Evolutionary conservation across 1,140 invertebrate genomes (phyloP).

Genomic region (Probaryconus sp.): DNA sequence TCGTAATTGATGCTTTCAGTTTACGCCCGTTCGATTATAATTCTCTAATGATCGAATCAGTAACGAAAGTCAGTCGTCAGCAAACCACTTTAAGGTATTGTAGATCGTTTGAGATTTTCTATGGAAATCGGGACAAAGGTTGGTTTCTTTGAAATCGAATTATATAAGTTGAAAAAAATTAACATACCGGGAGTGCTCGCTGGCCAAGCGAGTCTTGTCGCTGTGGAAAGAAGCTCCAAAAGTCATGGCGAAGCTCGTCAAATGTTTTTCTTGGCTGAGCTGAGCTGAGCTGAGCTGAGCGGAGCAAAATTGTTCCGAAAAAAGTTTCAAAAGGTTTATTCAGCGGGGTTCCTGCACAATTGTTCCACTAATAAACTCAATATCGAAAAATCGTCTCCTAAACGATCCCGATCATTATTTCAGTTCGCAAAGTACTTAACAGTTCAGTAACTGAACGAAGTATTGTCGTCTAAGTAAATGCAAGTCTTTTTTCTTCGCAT

Average conservation of each 20-base stretch:
- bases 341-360: no score
- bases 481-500: constrained; percentile 47
- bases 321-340: constrained; percentile 6
- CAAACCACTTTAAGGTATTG: constrained; percentile 36
- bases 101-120: constrained; percentile 5
- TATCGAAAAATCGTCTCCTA: constrained; percentile 17
- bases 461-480: constrained; percentile 31
- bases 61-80: not conserved
- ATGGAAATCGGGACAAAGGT: no score
- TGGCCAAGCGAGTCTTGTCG: constrained; percentile 56
- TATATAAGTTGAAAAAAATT: constrained; percentile 43
- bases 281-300: constrained; percentile 11
- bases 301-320: constrained; percentile 15
- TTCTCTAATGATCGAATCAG: constrained; percentile 2
- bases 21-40: constrained; percentile 9
- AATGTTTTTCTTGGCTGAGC: constrained; percentile 25
- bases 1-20: no score
- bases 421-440: constrained; percentile 13
- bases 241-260: constrained; percentile 54
- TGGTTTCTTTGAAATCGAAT: constrained; percentile 21
- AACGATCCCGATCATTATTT: constrained; percentile 18
- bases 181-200: constrained; percentile 56
- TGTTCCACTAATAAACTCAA: not conserved
- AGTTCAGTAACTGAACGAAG: constrained; percentile 26
- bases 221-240: constrained; percentile 58